Evolutionary conservation across 2,888 invertebrate species (phyloP), one percentile per base, ranked within the genome.

Genomic region (Helleia helle): DNA sequence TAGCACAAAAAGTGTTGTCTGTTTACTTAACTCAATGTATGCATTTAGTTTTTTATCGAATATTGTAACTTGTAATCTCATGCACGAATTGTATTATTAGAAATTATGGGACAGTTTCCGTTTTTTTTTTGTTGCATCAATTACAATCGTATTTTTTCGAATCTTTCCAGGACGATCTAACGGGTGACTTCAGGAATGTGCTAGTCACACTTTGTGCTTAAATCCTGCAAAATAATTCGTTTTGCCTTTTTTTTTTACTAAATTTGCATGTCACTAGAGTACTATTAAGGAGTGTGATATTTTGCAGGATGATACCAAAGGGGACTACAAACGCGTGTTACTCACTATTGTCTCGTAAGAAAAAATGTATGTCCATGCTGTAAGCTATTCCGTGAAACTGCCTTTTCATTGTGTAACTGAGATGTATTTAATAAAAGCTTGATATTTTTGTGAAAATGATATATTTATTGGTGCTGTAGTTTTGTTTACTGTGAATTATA

Each of bases 311-410:
- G 91, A 91, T 76, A 81, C 89, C 57, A 88, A 89, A 60, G 91
- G 91, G 41, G 91, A 91, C 83, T 90, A 89, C 85, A 87, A 88
- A 77, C 86, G 88, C 60, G 87, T 89, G 55, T 87, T 92, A 73
- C 84, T 90, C 51, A 86, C 87, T 52, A 53, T 89, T 59, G 76
- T 83, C 50, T 76, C 76, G 44, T 84, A 75, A 62, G 65, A 60
- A 56, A 62, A 17, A 31, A 17, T 22, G 34, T 34, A 18, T 22
- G 17, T 17, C 17, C 11, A 50, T 47, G 62, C 49, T 43, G 41
- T 48, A 42, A 51, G 48, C 47, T 58, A 56, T 61, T n/a, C n/a
- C n/a, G 65, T 62, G 61, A 67, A 64, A 71, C 76, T 79, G 81
- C 81, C 80, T 79, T 75, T n/a, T n/a, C n/a, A n/a, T n/a, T 73